phyloP scores from a whole-genome alignment of 2,113 vertebrate species.

The Diphyllodes magnificus region DNA sequence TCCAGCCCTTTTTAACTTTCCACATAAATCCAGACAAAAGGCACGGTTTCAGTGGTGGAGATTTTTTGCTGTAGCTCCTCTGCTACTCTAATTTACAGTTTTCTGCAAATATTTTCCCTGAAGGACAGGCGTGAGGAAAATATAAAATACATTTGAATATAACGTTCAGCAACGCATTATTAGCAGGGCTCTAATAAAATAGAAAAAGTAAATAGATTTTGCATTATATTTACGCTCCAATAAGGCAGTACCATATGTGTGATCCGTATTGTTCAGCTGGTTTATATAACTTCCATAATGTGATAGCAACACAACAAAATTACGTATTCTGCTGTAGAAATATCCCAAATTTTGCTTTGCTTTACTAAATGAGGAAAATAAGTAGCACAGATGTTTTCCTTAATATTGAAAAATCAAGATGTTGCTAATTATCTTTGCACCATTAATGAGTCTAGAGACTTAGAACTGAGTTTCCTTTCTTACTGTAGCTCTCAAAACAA shows the following conservation, averaged over 20 bases:
- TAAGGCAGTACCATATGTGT: background rate
- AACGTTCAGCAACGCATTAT: background rate
- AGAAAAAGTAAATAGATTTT: slow-evolving; percentile 1
- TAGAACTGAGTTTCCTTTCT: slow-evolving; percentile 29
- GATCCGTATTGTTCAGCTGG: background rate
- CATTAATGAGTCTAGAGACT: slow-evolving; percentile 60
- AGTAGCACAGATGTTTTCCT: slow-evolving; percentile 39
- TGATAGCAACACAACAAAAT: background rate
- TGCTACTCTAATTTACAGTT: background rate
- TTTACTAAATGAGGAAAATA: slow-evolving; percentile 24
- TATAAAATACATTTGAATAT: background rate
- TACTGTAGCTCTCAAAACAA: slow-evolving; percentile 45
- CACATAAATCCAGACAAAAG: background rate
- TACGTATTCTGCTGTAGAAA: background rate
- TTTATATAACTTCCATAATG: background rate
- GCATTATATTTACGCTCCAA: background rate
- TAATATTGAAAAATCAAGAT: background rate
- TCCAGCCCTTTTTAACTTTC: background rate
- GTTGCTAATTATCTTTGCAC: slow-evolving; percentile 55
- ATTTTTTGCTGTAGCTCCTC: background rate
- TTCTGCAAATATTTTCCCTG: background rate
- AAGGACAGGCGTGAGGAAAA: background rate
- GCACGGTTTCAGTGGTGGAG: background rate
- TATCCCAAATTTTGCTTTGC: background rate
- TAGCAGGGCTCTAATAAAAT: background rate